These are phyloP conservation scores for Poeciliopsis presidionis DNA, from an alignment of 2,797 vertebrate species.

Conservation along the genomic window DNA sequence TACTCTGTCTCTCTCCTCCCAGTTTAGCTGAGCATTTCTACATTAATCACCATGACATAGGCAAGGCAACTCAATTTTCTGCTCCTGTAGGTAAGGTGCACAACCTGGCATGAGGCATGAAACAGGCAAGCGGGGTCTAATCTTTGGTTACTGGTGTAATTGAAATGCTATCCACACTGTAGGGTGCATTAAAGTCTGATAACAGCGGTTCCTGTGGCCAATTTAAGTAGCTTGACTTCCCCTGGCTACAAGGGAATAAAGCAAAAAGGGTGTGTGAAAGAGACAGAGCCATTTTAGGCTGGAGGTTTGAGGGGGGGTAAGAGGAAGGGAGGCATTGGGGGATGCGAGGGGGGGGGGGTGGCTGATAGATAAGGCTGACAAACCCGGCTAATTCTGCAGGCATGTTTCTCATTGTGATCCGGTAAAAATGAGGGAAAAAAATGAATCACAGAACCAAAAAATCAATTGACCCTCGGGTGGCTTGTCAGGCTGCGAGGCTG, in stretches of 20 bases:
- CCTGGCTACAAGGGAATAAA: conserved; percentile 84
- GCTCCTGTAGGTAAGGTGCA: conserved; percentile 98
- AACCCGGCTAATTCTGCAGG: conserved; percentile 99
- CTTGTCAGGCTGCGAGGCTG: conserved; percentile 95
- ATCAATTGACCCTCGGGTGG: conserved; percentile 99
- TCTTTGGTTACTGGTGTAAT: conserved; percentile 99
- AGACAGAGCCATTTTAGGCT: conserved; percentile 34
- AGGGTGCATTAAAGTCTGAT: conserved; percentile 99
- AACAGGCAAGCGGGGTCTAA: conserved; percentile 96
- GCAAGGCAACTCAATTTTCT: conserved; percentile 99
- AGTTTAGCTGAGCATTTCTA: conserved; percentile 96
- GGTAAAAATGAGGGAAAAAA: conserved; percentile 94
- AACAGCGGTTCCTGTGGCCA: conserved; percentile 99
- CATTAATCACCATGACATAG: conserved; percentile 99
- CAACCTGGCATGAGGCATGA: conserved; percentile 94
- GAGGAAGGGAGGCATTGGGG: conserved; percentile 26
- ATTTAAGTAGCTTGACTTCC: conserved; percentile 99
- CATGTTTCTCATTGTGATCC: conserved; percentile 99
- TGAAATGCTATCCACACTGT: conserved; percentile 99
- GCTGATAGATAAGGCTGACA: conserved; percentile 98
- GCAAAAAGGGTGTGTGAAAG: conserved; percentile 77
- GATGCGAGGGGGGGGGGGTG: conserved; percentile 40
- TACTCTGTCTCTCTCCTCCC: conserved; percentile 76
- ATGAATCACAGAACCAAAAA: conserved; percentile 99
- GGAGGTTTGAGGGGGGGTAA: background rate